Evolutionary conservation across 2,797 vertebrate genomes (phyloP), one percentile per base, ranked within the genome.

Genomic region (Geotria australis): DNA sequence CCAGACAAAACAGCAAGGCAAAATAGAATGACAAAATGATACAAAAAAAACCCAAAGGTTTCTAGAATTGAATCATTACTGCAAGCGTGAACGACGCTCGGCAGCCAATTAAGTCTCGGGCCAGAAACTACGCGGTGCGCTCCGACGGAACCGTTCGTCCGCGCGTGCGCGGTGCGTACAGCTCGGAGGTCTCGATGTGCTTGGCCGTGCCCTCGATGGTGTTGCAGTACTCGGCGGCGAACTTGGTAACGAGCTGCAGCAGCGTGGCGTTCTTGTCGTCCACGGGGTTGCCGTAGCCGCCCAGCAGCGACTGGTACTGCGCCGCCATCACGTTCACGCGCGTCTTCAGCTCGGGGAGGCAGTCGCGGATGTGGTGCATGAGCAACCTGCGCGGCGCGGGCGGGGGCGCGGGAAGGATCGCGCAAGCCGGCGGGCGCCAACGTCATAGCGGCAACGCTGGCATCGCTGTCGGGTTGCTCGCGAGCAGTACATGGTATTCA

Each of bases 121-220:
- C 10, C 10, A 55, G n/a, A 24, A n/a, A 47, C 13, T 11, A 48
- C 10, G 14, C 12, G 9, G 38, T 59, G 15, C 15, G n/a, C 8
- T 13, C 13, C 24, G 24, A 38, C 24, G 5, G 24, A 38, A 24
- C 24, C 24, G 24, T 24, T 38, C 24, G 38, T 38, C 24, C 24
- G 24, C 38, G 24, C 4, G 24, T 38, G 24, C 24, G 24, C 38
- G 24, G 24, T 24, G 24, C 91, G 83, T 72, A 98, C 91, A 98
- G 75, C 61, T 98, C 91, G 0, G 91, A 79, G 1, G 91, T 96
- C 72, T 98, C 91, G 10, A 96, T 98, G 68, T 96, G 86, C 69
- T 98, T 98, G 69, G 91, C 91, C 10, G 91, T 98, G 67, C 91
- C 89, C 73, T 98, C 85, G 57, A 98, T 98, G 59, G 91, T 98